Conservation (phyloP, 2,797 vertebrate species). For the Masticophis lateralis region DNA sequence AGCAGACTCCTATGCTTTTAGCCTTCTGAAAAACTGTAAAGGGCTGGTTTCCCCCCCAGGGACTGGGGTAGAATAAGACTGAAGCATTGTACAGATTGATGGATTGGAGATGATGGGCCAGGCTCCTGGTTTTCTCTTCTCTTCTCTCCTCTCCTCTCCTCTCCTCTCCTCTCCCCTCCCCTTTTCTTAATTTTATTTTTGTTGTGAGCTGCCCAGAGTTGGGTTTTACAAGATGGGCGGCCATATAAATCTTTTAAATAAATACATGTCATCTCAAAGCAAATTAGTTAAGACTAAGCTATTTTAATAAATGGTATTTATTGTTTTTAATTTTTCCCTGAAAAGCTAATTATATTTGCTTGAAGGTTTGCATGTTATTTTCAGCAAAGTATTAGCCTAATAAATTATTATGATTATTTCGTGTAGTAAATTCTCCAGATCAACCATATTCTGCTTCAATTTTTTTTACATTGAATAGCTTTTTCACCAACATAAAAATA, state of each 20-base stretch:
- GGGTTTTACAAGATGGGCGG: neutral
- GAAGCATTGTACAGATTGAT: neutral
- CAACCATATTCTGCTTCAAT: neutral
- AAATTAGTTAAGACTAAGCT: neutral
- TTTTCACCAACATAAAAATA: neutral
- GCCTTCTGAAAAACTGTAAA: neutral
- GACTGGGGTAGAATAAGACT: neutral
- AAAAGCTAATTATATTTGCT: neutral
- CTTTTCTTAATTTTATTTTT: neutral
- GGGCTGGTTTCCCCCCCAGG: neutral
- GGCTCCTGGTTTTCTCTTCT: neutral
- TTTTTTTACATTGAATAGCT: neutral
- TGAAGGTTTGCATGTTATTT: constrained; percentile 4
- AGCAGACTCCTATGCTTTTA: neutral
- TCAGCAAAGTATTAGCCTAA: neutral
- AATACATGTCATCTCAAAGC: neutral
- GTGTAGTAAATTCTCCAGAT: neutral
- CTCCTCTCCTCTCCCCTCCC: too few species aligned
- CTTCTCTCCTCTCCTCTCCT: too few species aligned
- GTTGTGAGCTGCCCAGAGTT: neutral
- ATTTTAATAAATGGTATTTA: neutral
- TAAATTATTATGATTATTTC: neutral
- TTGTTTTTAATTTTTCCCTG: neutral
- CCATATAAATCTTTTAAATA: neutral
- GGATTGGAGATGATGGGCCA: neutral